Evolutionary conservation across 2,797 vertebrate genomes (phyloP).

Genomic region (Eidolon dupreanum): DNA sequence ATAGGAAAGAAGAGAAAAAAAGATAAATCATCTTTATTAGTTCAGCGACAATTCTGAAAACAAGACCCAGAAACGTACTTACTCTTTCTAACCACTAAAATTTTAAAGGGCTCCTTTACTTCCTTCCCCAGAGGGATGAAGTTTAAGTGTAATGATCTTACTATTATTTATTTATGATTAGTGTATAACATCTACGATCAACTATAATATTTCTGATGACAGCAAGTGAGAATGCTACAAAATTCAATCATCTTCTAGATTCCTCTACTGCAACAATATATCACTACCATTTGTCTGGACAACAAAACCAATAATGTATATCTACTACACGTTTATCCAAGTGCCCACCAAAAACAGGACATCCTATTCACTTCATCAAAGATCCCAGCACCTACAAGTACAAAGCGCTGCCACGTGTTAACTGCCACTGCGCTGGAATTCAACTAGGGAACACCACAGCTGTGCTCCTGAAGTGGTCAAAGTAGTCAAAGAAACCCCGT

Average conservation of each 20-base stretch:
- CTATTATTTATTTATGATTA: background rate
- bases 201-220: background rate
- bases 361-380: background rate
- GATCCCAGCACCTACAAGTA: background rate
- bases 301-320: background rate
- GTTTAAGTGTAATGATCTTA: background rate
- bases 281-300: background rate
- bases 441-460: background rate
- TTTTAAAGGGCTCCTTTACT: background rate
- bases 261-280: background rate
- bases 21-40: background rate
- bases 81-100: background rate
- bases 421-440: background rate
- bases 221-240: background rate
- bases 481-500: no score
- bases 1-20: background rate
- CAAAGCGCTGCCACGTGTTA: background rate
- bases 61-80: background rate
- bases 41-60: conserved; percentile 15
- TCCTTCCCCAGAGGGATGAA: background rate
- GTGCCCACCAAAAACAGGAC: background rate
- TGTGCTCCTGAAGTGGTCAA: background rate
- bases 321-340: background rate
- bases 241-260: background rate
- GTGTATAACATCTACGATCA: background rate